These are phyloP conservation scores for Kryphioiulus occultus DNA, from an alignment of 2,888 invertebrate species.

Conservation along the genomic window DNA sequence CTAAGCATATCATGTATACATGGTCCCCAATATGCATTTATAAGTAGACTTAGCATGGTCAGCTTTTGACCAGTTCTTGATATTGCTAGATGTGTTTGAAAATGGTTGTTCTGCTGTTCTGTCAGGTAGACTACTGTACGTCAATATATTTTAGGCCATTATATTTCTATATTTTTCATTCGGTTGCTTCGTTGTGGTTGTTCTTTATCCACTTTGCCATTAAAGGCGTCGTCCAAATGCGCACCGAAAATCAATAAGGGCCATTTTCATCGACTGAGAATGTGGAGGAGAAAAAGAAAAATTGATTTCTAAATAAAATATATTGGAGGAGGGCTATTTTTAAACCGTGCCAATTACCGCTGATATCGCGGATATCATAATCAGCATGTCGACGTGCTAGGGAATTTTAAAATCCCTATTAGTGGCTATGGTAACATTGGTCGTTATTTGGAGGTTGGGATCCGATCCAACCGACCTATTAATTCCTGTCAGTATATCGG, in stretches of 20 bases:
- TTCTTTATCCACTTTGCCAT: neutral
- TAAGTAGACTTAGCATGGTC: no score
- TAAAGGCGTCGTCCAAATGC: slow-evolving; percentile 17
- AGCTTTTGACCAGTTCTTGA: no score
- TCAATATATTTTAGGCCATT: neutral
- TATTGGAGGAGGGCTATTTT: neutral
- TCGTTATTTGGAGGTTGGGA: neutral
- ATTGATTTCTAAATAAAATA: neutral
- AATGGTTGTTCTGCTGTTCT: no score
- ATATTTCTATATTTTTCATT: neutral
- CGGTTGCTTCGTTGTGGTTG: neutral
- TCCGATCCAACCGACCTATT: neutral
- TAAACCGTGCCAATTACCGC: neutral
- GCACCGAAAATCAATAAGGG: neutral
- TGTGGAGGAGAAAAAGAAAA: neutral
- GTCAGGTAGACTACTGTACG: no score
- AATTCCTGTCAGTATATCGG: neutral
- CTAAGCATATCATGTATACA: no score
- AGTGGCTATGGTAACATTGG: slow-evolving; percentile 16
- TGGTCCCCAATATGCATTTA: no score
- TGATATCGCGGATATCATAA: neutral
- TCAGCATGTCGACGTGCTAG: neutral
- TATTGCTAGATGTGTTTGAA: no score
- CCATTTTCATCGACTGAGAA: neutral
- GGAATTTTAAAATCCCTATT: slow-evolving; percentile 25